Evolutionary conservation across 2,888 invertebrate species (phyloP).

Genomic region (Xylocampa areola): DNA sequence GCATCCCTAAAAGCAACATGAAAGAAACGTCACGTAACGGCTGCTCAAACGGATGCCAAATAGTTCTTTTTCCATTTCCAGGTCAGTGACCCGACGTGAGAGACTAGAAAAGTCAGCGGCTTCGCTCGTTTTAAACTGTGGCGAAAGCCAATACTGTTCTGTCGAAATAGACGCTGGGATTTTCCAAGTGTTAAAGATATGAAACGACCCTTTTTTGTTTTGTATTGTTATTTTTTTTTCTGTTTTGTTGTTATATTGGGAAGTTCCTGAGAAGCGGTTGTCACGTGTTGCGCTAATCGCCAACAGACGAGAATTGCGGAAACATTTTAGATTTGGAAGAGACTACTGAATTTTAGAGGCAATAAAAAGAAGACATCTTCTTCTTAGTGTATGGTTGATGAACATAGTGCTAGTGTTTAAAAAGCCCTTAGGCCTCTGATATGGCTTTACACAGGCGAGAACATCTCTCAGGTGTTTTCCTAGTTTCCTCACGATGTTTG

Average conservation of each 20-base stretch:
- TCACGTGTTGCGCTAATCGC: neutral
- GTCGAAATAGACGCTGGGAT: slow-evolving; percentile 47
- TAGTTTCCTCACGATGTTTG: no score
- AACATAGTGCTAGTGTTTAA: no score
- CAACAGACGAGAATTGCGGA: neutral
- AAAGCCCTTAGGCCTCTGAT: no score
- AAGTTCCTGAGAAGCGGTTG: neutral
- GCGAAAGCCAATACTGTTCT: slow-evolving; percentile 51
- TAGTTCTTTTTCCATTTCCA: slow-evolving; percentile 67
- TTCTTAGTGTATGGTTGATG: no score
- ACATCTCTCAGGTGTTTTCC: no score
- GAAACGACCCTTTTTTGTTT: slow-evolving; percentile 17
- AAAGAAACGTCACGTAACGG: slow-evolving; percentile 68
- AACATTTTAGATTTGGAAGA: neutral
- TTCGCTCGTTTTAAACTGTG: slow-evolving; percentile 60
- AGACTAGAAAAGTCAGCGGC: slow-evolving; percentile 66
- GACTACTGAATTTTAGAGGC: no score
- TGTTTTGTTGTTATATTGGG: slow-evolving; percentile 9
- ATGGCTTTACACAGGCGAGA: no score
- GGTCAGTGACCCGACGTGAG: slow-evolving; percentile 64
- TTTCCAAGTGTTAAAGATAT: slow-evolving; percentile 42
- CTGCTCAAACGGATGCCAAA: slow-evolving; percentile 69
- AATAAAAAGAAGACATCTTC: no score
- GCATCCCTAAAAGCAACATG: slow-evolving; percentile 61
- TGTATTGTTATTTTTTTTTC: slow-evolving; percentile 21